These are phyloP conservation scores for Perca flavescens DNA, from an alignment of 2,113 vertebrate species.

Conservation along the genomic window DNA sequence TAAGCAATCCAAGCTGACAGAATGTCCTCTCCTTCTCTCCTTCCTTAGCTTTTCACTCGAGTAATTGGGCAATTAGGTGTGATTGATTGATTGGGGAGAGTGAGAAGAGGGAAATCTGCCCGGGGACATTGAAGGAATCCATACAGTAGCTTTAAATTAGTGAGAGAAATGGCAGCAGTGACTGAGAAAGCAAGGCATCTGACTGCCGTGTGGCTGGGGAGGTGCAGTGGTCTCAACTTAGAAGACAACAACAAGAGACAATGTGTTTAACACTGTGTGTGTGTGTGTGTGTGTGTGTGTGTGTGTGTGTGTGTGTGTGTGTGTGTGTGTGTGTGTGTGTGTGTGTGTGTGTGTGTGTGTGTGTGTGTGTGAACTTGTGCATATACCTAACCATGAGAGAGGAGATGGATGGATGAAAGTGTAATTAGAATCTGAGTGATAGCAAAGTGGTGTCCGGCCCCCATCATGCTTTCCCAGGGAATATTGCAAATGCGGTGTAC, in stretches of 20 bases:
- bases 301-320: conserved; percentile 6
- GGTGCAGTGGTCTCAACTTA: conserved; percentile 26
- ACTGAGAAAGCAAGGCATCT: conserved; percentile 42
- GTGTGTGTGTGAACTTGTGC: conserved; percentile 15
- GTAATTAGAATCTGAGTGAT: conserved; percentile 69
- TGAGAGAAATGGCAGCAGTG: conserved; percentile 41
- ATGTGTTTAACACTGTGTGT: conserved; percentile 22
- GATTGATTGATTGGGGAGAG: conserved; percentile 78
- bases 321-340: conserved; percentile 15
- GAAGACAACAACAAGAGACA: conserved; percentile 27
- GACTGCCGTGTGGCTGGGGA: conserved; percentile 42
- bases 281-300: conserved; percentile 14
- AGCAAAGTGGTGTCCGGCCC: conserved; percentile 32
- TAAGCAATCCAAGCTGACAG: conserved; percentile 60
- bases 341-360: conserved; percentile 14
- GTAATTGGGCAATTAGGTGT: conserved; percentile 82
- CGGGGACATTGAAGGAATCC: conserved; percentile 62
- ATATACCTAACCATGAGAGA: conserved; percentile 28
- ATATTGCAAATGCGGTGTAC: conserved; percentile 6
- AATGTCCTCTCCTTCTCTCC: conserved; percentile 58
- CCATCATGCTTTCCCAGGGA: conserved; percentile 33
- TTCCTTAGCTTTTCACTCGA: conserved; percentile 65
- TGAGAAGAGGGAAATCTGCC: conserved; percentile 60
- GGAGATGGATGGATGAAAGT: conserved; percentile 53
- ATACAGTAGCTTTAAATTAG: conserved; percentile 80